phyloP scores from a whole-genome alignment of 2,888 invertebrate genomes.

The Dilophus febrilis region DNA sequence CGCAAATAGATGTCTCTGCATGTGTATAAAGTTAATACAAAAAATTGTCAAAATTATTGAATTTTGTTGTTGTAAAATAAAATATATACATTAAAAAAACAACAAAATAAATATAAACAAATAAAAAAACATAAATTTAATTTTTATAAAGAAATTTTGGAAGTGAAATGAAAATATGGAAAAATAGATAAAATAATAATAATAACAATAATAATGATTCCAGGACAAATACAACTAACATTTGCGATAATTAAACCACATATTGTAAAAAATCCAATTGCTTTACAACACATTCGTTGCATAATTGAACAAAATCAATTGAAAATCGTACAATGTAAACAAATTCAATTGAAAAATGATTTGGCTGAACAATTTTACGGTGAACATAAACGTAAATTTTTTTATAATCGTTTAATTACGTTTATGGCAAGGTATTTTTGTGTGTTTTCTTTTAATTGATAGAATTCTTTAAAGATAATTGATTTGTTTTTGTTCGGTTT shows the following conservation, averaged over 20 bases:
- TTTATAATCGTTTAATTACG: slow-evolving; percentile 61
- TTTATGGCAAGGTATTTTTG: slow-evolving; percentile 57
- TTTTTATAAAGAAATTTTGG: too few species aligned
- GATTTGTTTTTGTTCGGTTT: neutral
- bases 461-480: neutral
- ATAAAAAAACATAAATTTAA: too few species aligned
- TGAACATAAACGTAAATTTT: slow-evolving; percentile 70
- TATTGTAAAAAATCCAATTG: slow-evolving; percentile 56
- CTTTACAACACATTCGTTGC: slow-evolving; percentile 47
- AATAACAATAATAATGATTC: too few species aligned
- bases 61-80: too few species aligned
- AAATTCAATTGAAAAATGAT: slow-evolving; percentile 39
- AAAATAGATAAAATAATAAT: too few species aligned
- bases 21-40: too few species aligned
- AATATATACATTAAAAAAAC: too few species aligned
- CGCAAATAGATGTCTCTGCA: too few species aligned
- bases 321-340: slow-evolving; percentile 50
- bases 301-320: slow-evolving; percentile 51
- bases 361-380: slow-evolving; percentile 61
- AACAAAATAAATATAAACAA: too few species aligned
- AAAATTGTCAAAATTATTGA: too few species aligned
- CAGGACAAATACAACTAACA: slow-evolving; percentile 39
- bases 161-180: too few species aligned
- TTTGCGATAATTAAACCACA: slow-evolving; percentile 80
- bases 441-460: neutral